Evolutionary conservation across 2,113 vertebrate species (phyloP).

Genomic region (Galeopterus variegatus): DNA sequence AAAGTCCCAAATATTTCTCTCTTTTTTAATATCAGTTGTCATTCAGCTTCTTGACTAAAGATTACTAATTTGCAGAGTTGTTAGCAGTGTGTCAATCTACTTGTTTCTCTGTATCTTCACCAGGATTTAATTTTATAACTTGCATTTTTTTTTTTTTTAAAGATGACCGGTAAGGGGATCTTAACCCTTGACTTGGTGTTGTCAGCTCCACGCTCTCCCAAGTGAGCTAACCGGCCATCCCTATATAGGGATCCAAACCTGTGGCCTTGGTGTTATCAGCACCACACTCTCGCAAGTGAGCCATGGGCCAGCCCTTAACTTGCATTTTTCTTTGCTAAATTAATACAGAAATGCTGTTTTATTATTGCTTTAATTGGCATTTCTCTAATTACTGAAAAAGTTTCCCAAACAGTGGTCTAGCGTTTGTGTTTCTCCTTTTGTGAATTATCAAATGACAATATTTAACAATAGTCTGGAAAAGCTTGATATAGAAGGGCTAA

Average conservation of each 20-base stretch:
- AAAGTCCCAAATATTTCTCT: background rate
- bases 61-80: background rate
- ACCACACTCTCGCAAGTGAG: too few species aligned
- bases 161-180: too few species aligned
- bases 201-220: too few species aligned
- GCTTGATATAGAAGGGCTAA: background rate
- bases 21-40: background rate
- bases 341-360: constrained; percentile 39
- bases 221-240: too few species aligned
- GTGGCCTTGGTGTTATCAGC: too few species aligned
- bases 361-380: constrained; percentile 50
- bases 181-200: too few species aligned
- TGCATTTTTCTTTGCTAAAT: constrained; percentile 51
- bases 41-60: background rate
- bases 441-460: background rate
- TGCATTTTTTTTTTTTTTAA: background rate
- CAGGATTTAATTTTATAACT: constrained; percentile 43
- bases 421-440: background rate
- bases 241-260: too few species aligned
- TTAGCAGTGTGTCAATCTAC: background rate
- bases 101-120: constrained; percentile 13
- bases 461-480: background rate
- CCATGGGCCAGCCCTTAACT: background rate
- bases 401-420: background rate
- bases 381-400: constrained; percentile 28